A percentile compares a stretch with the other conserved stretches of the same genome.
Conservation (phyloP, 1,140 invertebrate genomes). For the Scaptomyza pallida region DNA sequence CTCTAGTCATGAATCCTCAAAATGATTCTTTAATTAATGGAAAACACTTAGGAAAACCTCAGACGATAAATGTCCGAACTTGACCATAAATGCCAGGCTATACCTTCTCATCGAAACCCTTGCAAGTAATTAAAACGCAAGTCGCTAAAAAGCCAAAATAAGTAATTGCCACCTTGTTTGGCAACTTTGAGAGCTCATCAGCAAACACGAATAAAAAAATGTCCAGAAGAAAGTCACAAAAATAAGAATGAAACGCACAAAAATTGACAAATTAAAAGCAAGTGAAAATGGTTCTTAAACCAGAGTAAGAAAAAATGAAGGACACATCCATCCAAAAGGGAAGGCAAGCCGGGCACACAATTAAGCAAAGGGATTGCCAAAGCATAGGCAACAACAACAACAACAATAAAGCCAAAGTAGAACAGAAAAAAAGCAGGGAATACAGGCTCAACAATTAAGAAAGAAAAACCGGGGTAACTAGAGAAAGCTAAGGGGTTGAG, state of each 20-base stretch:
- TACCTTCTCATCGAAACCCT: conserved; percentile 4
- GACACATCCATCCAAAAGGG: conserved; percentile 45
- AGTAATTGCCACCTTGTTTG: conserved; percentile 78
- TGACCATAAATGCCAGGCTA: conserved; percentile 7
- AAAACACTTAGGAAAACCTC: neutral
- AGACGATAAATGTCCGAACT: conserved; percentile 6
- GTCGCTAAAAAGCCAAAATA: conserved; percentile 55
- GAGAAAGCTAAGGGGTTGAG: neutral
- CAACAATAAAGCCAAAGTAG: conserved; percentile 1
- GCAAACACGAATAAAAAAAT: conserved; percentile 51
- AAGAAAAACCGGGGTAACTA: conserved; percentile 32
- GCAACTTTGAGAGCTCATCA: conserved; percentile 66
- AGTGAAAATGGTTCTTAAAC: conserved; percentile 58
- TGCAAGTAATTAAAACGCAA: conserved; percentile 64
- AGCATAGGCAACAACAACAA: conserved; percentile 13
- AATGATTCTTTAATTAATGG: neutral
- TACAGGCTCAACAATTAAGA: conserved; percentile 61
- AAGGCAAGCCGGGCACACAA: conserved; percentile 60
- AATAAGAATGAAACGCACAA: conserved; percentile 20
- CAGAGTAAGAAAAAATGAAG: conserved; percentile 34
- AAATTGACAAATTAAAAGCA: conserved; percentile 80
- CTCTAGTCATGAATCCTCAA: neutral
- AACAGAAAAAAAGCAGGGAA: conserved; percentile 19
- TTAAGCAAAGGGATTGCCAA: conserved; percentile 60
- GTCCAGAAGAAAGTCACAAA: conserved; percentile 8